Conservation (phyloP, 2,113 vertebrate species). For the Nerophis lumbriciformis region DNA sequence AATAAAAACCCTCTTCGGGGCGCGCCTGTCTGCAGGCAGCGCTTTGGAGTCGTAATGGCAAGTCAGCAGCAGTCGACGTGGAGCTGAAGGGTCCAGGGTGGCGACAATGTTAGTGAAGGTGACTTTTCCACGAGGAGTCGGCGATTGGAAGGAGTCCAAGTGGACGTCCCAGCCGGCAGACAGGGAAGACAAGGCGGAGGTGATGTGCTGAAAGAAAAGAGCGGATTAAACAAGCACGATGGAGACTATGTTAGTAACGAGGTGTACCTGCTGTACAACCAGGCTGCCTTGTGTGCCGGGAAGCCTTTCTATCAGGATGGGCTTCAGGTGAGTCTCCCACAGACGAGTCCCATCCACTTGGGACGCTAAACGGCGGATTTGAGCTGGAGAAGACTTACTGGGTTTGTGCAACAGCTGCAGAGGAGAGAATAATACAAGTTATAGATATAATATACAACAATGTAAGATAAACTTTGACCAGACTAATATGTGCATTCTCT, state of each 20-base stretch:
- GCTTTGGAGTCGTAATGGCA: conserved; percentile 89
- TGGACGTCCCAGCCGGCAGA: conserved; percentile 79
- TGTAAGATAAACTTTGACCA: background rate
- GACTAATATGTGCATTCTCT: too few species aligned
- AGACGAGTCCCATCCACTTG: conserved; percentile 74
- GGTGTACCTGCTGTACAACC: conserved; percentile 73
- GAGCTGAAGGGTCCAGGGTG: conserved; percentile 73
- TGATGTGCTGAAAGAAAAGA: conserved; percentile 74
- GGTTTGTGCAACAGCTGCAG: conserved; percentile 67
- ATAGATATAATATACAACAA: background rate
- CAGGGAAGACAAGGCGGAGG: conserved; percentile 64
- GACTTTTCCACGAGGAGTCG: conserved; percentile 74
- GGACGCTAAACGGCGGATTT: conserved; percentile 68
- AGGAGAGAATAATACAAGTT: background rate
- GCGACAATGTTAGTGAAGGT: conserved; percentile 83
- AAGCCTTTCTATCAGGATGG: conserved; percentile 77
- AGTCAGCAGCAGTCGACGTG: conserved; percentile 74
- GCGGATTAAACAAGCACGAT: conserved; percentile 10
- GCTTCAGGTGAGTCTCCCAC: conserved; percentile 77
- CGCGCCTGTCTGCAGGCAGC: conserved; percentile 56
- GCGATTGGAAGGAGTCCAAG: conserved; percentile 76
- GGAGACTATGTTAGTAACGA: background rate
- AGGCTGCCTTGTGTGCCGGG: conserved; percentile 76
- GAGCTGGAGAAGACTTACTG: conserved; percentile 64
- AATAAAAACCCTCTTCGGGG: conserved; percentile 66